Evolutionary conservation across 2,888 invertebrate species (phyloP).

Genomic region (Trachelus tabidus): DNA sequence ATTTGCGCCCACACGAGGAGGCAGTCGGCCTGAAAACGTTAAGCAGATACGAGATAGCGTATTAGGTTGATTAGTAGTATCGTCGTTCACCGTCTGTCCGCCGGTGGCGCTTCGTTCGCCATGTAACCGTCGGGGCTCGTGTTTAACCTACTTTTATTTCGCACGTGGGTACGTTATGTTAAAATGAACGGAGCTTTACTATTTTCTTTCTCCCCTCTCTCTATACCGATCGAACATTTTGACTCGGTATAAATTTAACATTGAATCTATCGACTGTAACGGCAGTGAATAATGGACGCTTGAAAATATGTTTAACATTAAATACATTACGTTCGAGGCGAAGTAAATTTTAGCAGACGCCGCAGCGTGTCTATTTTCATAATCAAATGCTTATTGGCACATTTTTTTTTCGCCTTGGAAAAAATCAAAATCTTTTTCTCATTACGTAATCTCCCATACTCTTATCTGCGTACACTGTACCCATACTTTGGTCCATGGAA

Average conservation of each 20-base stretch:
- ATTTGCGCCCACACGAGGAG: neutral
- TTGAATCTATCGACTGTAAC: neutral
- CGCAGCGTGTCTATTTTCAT: neutral
- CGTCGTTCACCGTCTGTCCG: neutral
- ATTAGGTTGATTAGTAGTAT: neutral
- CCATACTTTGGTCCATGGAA: neutral
- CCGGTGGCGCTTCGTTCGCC: neutral
- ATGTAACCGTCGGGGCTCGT: neutral
- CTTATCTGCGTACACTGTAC: too few species aligned
- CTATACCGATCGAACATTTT: neutral
- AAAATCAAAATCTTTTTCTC: neutral
- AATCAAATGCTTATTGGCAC: neutral
- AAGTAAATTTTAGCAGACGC: neutral
- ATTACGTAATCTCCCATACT: neutral
- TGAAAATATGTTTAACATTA: neutral
- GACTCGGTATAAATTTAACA: neutral
- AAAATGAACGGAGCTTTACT: neutral
- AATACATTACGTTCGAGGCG: neutral
- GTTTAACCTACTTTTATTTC: slow-evolving; percentile 1
- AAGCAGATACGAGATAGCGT: neutral
- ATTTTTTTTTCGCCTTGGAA: neutral
- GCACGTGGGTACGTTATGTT: neutral
- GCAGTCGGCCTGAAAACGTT: neutral
- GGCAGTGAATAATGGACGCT: neutral
- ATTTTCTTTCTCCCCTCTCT: neutral